Evolutionary conservation across 2,797 vertebrate genomes (phyloP).

Genomic region (Harpagifer antarcticus): DNA sequence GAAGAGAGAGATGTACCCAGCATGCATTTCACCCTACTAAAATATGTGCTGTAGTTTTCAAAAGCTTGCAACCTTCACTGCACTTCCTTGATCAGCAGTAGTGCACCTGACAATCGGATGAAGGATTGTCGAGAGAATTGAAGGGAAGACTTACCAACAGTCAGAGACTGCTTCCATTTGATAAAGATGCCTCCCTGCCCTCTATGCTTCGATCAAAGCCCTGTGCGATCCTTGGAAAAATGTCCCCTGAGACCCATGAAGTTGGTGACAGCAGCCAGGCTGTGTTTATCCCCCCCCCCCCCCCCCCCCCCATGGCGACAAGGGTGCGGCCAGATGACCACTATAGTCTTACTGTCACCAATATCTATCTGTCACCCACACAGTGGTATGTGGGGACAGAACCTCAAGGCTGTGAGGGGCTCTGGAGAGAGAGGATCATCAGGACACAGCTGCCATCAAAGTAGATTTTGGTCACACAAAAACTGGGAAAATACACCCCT

Average conservation of each 20-base stretch:
- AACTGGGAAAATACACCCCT: slow-evolving; percentile 10
- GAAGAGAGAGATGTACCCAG: too few relatives aligned
- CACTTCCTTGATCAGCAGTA: too few relatives aligned
- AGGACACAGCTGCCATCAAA: slow-evolving; percentile 53
- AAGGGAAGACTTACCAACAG: too few relatives aligned
- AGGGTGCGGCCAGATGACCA: slow-evolving; percentile 45
- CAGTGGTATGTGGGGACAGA: slow-evolving; percentile 36
- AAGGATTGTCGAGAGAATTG: too few relatives aligned
- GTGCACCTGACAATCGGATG: too few relatives aligned
- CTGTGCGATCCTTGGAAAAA: slow-evolving; percentile 14
- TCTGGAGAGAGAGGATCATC: slow-evolving; percentile 36
- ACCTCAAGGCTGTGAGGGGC: slow-evolving; percentile 31
- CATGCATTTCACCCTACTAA: too few relatives aligned
- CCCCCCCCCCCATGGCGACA: neutral
- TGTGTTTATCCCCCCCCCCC: slow-evolving; percentile 18
- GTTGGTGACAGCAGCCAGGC: slow-evolving; percentile 49
- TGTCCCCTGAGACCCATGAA: slow-evolving; percentile 41
- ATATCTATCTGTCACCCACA: slow-evolving; percentile 47
- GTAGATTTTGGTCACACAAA: slow-evolving; percentile 28
- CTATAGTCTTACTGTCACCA: slow-evolving; percentile 37
- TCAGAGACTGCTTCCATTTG: too few relatives aligned
- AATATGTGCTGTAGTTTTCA: too few relatives aligned
- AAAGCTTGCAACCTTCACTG: too few relatives aligned
- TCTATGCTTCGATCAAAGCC: slow-evolving; percentile 28
- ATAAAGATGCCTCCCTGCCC: neutral